Conservation (phyloP, 2,888 invertebrate genomes). For the Doris montereyensis region DNA sequence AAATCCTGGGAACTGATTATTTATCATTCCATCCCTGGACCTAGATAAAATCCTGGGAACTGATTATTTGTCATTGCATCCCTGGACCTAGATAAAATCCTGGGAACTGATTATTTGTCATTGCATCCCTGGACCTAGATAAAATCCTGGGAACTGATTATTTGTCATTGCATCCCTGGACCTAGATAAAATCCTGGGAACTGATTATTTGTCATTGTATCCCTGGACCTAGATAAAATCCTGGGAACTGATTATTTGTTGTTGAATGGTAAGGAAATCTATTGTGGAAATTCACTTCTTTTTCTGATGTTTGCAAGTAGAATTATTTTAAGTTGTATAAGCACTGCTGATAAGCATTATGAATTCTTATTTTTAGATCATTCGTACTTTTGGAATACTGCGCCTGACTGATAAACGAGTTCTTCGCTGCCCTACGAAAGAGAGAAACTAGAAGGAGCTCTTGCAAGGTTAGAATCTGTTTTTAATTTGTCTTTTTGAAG, state of each 20-base stretch:
- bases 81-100: too few relatives aligned
- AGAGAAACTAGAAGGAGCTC: constrained; percentile 64
- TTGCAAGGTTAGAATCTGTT: constrained; percentile 63
- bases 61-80: too few relatives aligned
- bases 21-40: too few relatives aligned
- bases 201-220: background rate
- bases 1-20: too few relatives aligned
- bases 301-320: background rate
- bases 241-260: background rate
- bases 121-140: too few relatives aligned
- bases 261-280: background rate
- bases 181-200: too few relatives aligned
- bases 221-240: background rate
- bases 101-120: too few relatives aligned
- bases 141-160: too few relatives aligned
- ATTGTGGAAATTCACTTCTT: background rate
- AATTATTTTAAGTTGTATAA: background rate
- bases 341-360: background rate
- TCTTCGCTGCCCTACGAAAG: constrained; percentile 62
- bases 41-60: too few relatives aligned
- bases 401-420: constrained; percentile 62
- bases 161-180: too few relatives aligned
- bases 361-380: constrained; percentile 54
- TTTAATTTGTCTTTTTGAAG: too few relatives aligned
- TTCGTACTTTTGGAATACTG: constrained; percentile 63